Evolutionary conservation across 1,140 invertebrate genomes (phyloP).

Genomic region (Nylanderia fulva): DNA sequence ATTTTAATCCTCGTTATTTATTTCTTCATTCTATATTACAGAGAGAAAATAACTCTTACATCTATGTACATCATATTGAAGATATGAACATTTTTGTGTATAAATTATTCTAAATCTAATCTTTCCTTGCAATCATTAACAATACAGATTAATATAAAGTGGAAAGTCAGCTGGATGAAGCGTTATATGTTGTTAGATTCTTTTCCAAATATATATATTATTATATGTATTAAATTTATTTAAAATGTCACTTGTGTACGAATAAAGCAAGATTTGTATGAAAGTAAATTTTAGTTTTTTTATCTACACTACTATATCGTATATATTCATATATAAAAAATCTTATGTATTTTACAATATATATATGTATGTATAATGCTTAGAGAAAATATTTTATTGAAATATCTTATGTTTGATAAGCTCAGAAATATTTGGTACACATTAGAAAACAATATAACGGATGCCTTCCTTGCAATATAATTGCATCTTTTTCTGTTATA

Average conservation of each 20-base stretch:
- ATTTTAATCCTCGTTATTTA: constrained; percentile 64
- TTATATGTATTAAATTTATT: constrained; percentile 7
- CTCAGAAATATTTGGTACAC: constrained; percentile 8
- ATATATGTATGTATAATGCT: not conserved
- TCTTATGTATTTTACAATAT: constrained; percentile 39
- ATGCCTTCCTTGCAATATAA: not conserved
- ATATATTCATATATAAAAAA: not conserved
- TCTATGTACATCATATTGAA: constrained; percentile 62
- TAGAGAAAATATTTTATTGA: not conserved
- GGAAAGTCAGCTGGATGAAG: constrained; percentile 4
- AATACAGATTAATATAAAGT: constrained; percentile 21
- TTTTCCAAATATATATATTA: not conserved
- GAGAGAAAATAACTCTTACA: constrained; percentile 70
- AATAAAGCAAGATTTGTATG: not conserved
- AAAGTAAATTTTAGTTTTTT: not conserved
- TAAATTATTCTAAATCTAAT: constrained; percentile 40
- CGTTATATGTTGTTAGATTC: not conserved
- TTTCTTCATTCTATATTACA: constrained; percentile 66
- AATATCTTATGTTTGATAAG: constrained; percentile 11
- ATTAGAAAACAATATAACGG: not conserved
- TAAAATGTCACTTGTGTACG: not conserved
- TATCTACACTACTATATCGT: not conserved
- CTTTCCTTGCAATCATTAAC: constrained; percentile 31
- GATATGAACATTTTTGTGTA: constrained; percentile 40
- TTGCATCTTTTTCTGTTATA: not conserved